Conservation (phyloP, 2,113 vertebrate genomes). For the Prolemur simus region DNA sequence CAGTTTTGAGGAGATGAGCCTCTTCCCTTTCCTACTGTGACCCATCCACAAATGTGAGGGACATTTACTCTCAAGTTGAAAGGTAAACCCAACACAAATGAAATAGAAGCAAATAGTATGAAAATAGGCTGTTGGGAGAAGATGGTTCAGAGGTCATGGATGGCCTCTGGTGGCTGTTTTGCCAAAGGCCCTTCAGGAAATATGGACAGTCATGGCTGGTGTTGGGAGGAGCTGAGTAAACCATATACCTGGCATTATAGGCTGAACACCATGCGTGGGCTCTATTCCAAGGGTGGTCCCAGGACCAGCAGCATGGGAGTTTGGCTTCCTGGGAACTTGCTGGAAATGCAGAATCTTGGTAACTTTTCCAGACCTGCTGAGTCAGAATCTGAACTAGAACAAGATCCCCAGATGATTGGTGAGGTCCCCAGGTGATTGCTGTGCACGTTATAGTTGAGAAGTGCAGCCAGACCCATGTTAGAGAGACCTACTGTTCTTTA, state of each 20-base stretch:
- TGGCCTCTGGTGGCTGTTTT: background rate
- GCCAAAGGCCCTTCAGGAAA: background rate
- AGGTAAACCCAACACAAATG: background rate
- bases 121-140: background rate
- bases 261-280: fast-evolving
- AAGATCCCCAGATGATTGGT: background rate
- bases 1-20: background rate
- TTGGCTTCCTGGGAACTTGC: background rate
- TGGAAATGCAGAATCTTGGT: background rate
- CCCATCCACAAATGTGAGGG: background rate
- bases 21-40: background rate
- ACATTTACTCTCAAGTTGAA: background rate
- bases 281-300: background rate
- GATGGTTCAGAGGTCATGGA: background rate
- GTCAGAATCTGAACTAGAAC: background rate
- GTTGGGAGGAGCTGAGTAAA: background rate
- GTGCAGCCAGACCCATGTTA: background rate
- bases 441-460: background rate
- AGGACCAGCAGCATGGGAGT: too few relatives aligned
- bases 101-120: background rate
- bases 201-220: background rate
- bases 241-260: background rate
- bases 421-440: background rate
- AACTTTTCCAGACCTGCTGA: background rate
- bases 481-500: background rate